Conservation (phyloP, 2,797 vertebrate genomes). For the Odontamblyopus lacepedii region DNA sequence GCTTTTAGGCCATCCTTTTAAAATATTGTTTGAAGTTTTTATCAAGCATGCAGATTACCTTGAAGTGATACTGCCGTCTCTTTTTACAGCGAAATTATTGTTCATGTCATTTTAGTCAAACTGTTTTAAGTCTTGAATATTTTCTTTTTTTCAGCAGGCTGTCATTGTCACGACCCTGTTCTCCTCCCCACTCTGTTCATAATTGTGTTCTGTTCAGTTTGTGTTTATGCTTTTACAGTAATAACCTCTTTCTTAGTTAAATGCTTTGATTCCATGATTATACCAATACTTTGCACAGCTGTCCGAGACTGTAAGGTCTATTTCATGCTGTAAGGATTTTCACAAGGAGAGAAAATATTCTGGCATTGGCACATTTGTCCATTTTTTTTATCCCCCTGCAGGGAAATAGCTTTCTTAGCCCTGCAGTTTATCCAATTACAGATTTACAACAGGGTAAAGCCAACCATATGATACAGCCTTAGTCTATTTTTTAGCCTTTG, state of each 20-base stretch:
- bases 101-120: not conserved
- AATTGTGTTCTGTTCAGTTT: conserved; percentile 22
- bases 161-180: conserved; percentile 13
- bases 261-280: conserved; percentile 48
- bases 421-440: conserved; percentile 75
- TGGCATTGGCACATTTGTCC: conserved; percentile 59
- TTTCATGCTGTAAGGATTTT: conserved; percentile 67
- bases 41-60: not conserved
- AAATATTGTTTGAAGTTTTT: not conserved
- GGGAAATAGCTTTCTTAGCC: conserved; percentile 62
- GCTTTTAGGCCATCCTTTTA: not conserved
- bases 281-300: conserved; percentile 48
- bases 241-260: conserved; percentile 30
- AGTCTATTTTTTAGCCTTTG: conserved; percentile 69
- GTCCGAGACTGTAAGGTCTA: conserved; percentile 35
- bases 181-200: conserved; percentile 25
- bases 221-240: conserved; percentile 44
- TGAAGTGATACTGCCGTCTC: not conserved
- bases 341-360: conserved; percentile 58
- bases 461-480: conserved; percentile 65
- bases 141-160: not conserved
- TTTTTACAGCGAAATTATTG: not conserved
- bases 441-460: conserved; percentile 71
- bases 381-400: conserved; percentile 51
- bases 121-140: not conserved